These are phyloP conservation scores for Eonycteris spelaea DNA, from an alignment of 2,113 vertebrate genomes.

Conservation along the genomic window DNA sequence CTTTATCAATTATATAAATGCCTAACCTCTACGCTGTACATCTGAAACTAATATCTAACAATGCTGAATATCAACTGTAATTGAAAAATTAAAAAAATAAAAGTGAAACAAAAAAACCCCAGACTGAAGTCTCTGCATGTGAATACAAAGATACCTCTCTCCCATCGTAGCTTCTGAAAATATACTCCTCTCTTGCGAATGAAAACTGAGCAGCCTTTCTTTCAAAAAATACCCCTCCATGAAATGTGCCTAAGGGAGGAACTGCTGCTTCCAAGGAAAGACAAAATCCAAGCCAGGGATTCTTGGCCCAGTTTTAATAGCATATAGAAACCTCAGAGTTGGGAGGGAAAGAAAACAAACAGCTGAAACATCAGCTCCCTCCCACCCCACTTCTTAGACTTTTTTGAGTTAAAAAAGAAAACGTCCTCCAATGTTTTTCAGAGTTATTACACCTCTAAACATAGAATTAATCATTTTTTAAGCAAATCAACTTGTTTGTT, in stretches of 20 bases:
- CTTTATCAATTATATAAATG: no score
- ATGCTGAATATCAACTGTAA: no score
- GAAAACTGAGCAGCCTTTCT: not conserved
- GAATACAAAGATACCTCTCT: not conserved
- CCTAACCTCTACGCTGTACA: no score
- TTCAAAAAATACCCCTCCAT: not conserved
- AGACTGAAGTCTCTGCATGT: not conserved
- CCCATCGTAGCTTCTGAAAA: slow-evolving; percentile 40
- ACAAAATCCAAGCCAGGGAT: slow-evolving; percentile 5
- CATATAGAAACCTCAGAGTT: slow-evolving; percentile 43
- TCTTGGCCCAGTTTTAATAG: slow-evolving; percentile 35
- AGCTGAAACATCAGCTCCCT: slow-evolving; percentile 56
- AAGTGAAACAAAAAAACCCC: not conserved
- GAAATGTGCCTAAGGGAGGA: not conserved
- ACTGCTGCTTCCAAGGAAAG: slow-evolving; percentile 44
- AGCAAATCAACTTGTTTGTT: slow-evolving; percentile 30
- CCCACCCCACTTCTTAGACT: slow-evolving; percentile 12
- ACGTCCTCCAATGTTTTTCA: not conserved
- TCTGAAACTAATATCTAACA: no score
- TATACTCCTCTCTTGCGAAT: not conserved
- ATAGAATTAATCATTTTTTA: slow-evolving; percentile 1
- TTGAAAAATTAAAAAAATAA: no score
- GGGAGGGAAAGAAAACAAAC: slow-evolving; percentile 62
- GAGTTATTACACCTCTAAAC: slow-evolving; percentile 23
- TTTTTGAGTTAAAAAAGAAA: slow-evolving; percentile 31